Conservation (phyloP, 53 echinoderm and acorn worm species). For the Holothuria scabra region DNA sequence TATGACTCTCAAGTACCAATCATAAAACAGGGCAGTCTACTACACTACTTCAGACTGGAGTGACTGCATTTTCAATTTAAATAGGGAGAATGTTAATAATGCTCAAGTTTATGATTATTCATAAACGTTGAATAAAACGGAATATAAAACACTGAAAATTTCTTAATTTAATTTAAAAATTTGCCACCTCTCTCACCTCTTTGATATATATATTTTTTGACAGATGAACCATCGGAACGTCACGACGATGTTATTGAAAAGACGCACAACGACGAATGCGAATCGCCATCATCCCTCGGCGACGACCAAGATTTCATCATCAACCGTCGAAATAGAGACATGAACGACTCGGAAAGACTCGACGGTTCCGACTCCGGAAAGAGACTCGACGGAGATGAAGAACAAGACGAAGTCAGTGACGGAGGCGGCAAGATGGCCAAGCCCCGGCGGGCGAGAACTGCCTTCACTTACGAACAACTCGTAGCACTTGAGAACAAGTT, state of each 20-base stretch:
- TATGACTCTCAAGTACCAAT: too few relatives aligned
- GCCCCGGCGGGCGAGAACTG: constrained; percentile 93
- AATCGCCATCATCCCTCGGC: not conserved
- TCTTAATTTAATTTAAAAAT: too few relatives aligned
- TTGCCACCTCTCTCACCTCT: too few relatives aligned
- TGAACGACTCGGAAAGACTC: not conserved
- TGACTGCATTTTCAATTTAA: too few relatives aligned
- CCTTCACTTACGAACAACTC: constrained; percentile 98
- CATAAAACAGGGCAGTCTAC: too few relatives aligned
- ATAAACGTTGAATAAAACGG: too few relatives aligned
- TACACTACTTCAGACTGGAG: too few relatives aligned
- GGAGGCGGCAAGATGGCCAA: constrained; percentile 85
- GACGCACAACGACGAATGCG: constrained; percentile 3
- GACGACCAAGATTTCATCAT: not conserved
- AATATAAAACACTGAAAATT: too few relatives aligned
- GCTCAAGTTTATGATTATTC: too few relatives aligned
- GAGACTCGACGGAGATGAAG: too few relatives aligned
- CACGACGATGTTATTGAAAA: not conserved
- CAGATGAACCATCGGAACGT: constrained; percentile 6
- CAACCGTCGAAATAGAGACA: not conserved
- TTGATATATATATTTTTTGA: not conserved
- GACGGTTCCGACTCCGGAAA: not conserved
- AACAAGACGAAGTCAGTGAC: constrained; percentile 47
- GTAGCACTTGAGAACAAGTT: constrained; percentile 97
- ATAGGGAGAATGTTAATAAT: too few relatives aligned